Conservation (phyloP, 2,113 vertebrate genomes). For the Aphyosemion australe region DNA sequence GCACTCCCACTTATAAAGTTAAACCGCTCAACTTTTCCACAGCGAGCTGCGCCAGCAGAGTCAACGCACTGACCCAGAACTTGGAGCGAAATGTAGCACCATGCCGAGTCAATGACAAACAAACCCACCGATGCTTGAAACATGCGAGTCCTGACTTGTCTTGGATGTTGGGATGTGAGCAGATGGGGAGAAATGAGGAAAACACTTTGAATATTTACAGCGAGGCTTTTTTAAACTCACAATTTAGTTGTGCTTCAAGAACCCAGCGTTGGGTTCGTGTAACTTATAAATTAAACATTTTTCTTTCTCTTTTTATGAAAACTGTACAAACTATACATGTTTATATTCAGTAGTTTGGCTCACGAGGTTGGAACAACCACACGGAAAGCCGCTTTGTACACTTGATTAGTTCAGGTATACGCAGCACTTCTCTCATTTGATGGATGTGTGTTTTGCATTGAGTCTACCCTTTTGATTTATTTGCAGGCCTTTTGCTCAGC, state of each 20-base stretch:
- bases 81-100: not conserved
- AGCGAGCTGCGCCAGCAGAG: not conserved
- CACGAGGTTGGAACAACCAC: not conserved
- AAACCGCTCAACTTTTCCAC: not conserved
- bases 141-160: not conserved
- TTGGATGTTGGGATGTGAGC: not conserved
- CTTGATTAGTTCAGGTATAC: conserved; percentile 29
- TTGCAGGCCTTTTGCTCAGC: conserved; percentile 48
- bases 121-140: not conserved
- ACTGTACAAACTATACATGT: not conserved
- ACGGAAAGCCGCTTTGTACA: conserved; percentile 17
- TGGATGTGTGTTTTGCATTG: conserved; percentile 67
- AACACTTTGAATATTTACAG: not conserved
- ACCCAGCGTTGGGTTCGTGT: not conserved
- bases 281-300: not conserved
- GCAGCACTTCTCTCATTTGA: conserved; percentile 58
- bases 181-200: not conserved
- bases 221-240: not conserved
- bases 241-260: not conserved
- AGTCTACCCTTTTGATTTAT: conserved; percentile 65
- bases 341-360: conserved; percentile 8
- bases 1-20: not conserved
- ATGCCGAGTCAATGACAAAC: not conserved
- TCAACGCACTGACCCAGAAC: not conserved
- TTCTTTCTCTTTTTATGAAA: conserved; percentile 2